These are phyloP conservation scores for Falco naumanni DNA, from an alignment of 2,797 vertebrate genomes.

Conservation along the genomic window DNA sequence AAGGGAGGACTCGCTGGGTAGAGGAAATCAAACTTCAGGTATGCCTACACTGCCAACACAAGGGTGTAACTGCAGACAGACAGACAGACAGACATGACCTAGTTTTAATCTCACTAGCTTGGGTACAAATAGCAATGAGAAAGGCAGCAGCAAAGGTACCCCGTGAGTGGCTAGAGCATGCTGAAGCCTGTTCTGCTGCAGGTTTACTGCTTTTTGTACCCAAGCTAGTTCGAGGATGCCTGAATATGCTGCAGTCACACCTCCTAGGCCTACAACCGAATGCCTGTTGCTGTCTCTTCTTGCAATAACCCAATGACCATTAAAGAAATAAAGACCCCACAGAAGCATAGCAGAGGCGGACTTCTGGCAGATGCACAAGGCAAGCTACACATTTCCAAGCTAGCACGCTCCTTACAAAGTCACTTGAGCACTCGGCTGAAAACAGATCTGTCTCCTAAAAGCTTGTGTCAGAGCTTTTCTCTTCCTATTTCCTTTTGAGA, in stretches of 20 bases:
- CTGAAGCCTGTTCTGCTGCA: neutral
- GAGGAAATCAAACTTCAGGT: neutral
- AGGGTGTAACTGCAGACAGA: neutral
- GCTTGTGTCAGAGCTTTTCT: neutral
- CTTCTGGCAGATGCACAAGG: neutral
- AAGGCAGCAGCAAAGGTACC: neutral
- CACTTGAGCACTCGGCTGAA: neutral
- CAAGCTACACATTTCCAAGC: neutral
- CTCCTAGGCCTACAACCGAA: neutral
- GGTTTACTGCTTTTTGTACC: neutral
- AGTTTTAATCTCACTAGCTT: neutral
- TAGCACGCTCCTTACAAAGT: neutral
- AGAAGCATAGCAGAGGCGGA: no score
- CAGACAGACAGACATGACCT: neutral
- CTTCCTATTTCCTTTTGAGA: neutral
- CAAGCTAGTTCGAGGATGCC: rapidly evolving
- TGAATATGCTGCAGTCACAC: neutral
- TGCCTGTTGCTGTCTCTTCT: neutral
- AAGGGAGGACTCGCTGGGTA: neutral
- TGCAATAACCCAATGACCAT: rapidly evolving
- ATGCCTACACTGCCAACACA: neutral
- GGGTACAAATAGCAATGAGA: neutral
- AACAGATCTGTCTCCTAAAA: neutral
- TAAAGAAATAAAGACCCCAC: neutral
- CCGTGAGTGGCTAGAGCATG: neutral